phyloP scores from a whole-genome alignment of 2,797 vertebrate species.

The Smutsia temminckii region DNA sequence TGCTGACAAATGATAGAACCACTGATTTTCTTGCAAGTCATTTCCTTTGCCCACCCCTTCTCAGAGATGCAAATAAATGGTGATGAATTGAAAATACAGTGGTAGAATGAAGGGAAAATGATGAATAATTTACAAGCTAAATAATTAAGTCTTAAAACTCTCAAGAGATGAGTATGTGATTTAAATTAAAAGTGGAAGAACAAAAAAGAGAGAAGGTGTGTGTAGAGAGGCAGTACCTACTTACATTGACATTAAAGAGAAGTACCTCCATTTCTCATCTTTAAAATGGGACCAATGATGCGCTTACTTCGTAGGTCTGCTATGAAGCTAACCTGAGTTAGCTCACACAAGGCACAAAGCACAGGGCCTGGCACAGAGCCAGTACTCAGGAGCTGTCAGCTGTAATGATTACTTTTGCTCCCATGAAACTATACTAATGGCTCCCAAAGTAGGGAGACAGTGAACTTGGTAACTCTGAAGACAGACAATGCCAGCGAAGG shows the following conservation, averaged over 20 bases:
- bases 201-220: neutral
- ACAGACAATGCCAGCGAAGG: neutral
- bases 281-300: neutral
- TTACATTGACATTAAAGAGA: neutral
- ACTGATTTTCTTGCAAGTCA: neutral
- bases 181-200: neutral
- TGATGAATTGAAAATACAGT: neutral
- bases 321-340: neutral
- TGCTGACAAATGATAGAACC: neutral
- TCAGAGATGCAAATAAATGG: conserved; percentile 26
- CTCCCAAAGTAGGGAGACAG: neutral
- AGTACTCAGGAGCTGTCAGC: neutral
- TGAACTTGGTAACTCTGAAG: neutral
- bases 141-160: neutral
- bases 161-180: neutral
- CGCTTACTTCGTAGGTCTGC: neutral
- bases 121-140: neutral
- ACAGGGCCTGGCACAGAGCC: neutral
- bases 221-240: rapidly evolving
- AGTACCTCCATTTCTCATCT: neutral
- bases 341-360: neutral
- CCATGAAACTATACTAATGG: neutral
- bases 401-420: neutral
- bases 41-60: neutral
- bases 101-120: neutral